Evolutionary conservation across 2,113 vertebrate genomes (phyloP), one percentile per base, ranked within the genome.

Genomic region (Gallinago paraguaiae): DNA sequence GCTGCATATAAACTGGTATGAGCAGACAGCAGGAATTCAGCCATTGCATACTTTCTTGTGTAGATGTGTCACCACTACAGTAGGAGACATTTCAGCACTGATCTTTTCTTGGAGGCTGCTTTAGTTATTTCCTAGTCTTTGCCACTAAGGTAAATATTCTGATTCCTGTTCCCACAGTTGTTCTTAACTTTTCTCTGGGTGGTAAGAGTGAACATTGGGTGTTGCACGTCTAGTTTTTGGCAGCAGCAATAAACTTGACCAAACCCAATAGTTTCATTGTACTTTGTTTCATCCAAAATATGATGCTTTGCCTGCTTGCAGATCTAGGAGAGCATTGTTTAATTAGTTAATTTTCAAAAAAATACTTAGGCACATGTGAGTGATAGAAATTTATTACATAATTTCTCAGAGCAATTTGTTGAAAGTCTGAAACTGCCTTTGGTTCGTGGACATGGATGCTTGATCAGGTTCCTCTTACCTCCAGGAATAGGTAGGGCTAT

Each of bases 141-240:
- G 17, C 56, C n/a, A 19, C n/a, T 43, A 9, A 77, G 33, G 46
- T 78, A 63, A 75, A 67, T 79, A 50, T 18, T 79, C n/a, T 4
- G 5, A 35, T 67, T 80, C 37, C 48, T 83, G 33, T 6, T 74
- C 3, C 30, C 28, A 9, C 3, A 37, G 17, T 80, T 63, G 35
- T 46, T 60, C 22, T 46, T 7, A 63, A n/a, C 15, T 27, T 43
- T 91, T 74, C 30, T 70, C 31, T 67, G 19, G 6, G 6, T 25
- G 57, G 4, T 37, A 57, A 46, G 19, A 65, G 5, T 68, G 27
- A 80, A 35, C 27, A 76, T 69, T 2, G 0, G 0, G 0, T 56
- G 10, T 72, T 53, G 45, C 25, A 31, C 20, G 23, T 65, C 2
- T 13, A 17, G 4, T 69, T 88, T 18, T 50, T 60, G 28, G 24